These are phyloP conservation scores for Rutilus rutilus DNA, from an alignment of 2,113 vertebrate genomes.

Conservation along the genomic window DNA sequence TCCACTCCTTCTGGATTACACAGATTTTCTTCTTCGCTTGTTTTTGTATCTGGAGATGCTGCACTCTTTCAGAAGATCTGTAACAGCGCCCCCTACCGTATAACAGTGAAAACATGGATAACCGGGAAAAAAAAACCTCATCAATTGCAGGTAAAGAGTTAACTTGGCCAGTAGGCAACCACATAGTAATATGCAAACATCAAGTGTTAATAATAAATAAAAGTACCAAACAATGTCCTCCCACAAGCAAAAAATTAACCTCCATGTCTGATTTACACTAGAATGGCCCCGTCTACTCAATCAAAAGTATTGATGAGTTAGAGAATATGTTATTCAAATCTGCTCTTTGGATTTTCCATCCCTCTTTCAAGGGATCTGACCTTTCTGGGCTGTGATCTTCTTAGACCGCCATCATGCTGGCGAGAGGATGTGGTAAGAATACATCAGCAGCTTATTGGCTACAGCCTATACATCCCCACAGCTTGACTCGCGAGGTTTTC, in stretches of 20 bases:
- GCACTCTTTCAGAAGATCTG: no score
- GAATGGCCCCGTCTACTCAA: background rate
- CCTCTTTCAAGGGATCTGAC: slow-evolving; percentile 35
- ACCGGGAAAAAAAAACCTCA: no score
- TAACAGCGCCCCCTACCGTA: no score
- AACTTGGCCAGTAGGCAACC: no score
- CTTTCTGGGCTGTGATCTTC: slow-evolving; percentile 33
- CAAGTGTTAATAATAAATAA: no score
- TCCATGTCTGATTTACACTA: background rate
- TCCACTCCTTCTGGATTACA: no score
- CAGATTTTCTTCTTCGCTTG: no score
- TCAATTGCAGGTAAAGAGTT: no score
- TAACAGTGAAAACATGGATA: no score
- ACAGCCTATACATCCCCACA: background rate
- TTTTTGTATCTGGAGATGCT: no score
- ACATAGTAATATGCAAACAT: no score
- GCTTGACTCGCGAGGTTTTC: slow-evolving; percentile 15
- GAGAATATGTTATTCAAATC: background rate
- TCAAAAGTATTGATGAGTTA: background rate
- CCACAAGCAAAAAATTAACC: background rate
- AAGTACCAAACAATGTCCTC: background rate
- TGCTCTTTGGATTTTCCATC: background rate
- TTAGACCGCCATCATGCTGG: background rate
- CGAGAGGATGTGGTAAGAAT: slow-evolving; percentile 4
- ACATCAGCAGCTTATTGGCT: background rate